A percentile compares a stretch with the other conserved stretches of the same genome.
Conservation (phyloP, 2,888 invertebrate species). For the Mythimna loreyi region DNA sequence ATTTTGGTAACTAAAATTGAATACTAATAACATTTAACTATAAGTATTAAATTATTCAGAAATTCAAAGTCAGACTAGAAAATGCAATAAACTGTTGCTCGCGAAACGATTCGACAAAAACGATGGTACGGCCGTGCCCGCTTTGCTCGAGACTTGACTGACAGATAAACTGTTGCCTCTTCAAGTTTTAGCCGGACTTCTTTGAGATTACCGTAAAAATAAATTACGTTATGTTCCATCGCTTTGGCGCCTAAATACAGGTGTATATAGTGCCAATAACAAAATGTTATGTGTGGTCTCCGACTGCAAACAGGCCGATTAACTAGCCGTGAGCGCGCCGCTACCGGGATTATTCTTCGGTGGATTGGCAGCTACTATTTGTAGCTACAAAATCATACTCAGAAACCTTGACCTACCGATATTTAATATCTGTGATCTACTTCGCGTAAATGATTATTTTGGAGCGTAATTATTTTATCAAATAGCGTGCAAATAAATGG, state of each 20-base stretch:
- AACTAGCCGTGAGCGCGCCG: constrained; percentile 30
- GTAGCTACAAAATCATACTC: constrained; percentile 32
- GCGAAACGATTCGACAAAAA: too few relatives aligned
- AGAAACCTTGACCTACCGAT: constrained; percentile 41
- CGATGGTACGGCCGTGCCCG: too few relatives aligned
- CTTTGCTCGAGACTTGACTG: too few relatives aligned
- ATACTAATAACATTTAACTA: too few relatives aligned
- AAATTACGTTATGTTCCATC: neutral
- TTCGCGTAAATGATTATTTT: neutral
- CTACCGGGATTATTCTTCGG: constrained; percentile 47
- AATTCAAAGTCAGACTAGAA: neutral
- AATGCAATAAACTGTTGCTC: neutral
- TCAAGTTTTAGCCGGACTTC: neutral
- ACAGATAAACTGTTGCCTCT: too few relatives aligned
- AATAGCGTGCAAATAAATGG: neutral
- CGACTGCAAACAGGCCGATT: constrained; percentile 23
- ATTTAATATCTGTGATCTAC: constrained; percentile 24
- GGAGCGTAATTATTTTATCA: neutral
- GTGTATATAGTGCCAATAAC: neutral
- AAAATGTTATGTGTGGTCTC: constrained; percentile 10
- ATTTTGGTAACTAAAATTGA: too few relatives aligned
- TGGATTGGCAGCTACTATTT: constrained; percentile 41
- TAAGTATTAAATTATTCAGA: neutral
- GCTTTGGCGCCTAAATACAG: neutral
- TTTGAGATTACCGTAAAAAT: neutral